Conservation (phyloP, 2,888 invertebrate species). For the Desoria tigrina region DNA sequence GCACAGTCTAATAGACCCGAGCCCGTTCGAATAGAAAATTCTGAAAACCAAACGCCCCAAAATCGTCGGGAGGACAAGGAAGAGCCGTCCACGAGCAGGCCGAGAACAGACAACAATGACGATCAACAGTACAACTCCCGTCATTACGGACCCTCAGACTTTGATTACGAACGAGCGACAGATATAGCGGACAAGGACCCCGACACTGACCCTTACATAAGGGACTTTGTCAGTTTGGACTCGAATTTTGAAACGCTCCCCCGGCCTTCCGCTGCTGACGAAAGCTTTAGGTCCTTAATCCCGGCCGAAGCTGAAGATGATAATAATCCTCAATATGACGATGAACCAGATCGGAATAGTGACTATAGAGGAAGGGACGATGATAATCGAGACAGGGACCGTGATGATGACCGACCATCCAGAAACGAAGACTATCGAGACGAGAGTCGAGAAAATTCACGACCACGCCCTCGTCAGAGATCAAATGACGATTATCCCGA, state of each 20-base stretch:
- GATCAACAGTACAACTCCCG: conserved; percentile 2
- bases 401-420: background rate
- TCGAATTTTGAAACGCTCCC: conserved; percentile 30
- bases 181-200: conserved; percentile 8
- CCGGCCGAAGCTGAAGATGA: conserved; percentile 8
- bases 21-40: conserved; percentile 17
- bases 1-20: conserved; percentile 29
- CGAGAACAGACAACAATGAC: conserved; percentile 8
- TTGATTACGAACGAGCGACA: background rate
- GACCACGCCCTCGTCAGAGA: background rate
- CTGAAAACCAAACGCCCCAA: conserved; percentile 7
- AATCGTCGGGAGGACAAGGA: conserved; percentile 9
- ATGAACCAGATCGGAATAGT: conserved; percentile 10
- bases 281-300: conserved; percentile 4
- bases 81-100: conserved; percentile 4
- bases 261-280: conserved; percentile 19
- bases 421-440: conserved; percentile 7
- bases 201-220: conserved; percentile 3
- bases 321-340: background rate
- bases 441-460: background rate
- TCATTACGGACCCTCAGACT: background rate
- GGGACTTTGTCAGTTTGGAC: conserved; percentile 38
- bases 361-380: conserved; percentile 15
- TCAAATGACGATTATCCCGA: background rate
- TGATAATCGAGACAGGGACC: background rate